Conservation (phyloP, 2,113 vertebrate genomes). For the Xiphorhynchus elegans region DNA sequence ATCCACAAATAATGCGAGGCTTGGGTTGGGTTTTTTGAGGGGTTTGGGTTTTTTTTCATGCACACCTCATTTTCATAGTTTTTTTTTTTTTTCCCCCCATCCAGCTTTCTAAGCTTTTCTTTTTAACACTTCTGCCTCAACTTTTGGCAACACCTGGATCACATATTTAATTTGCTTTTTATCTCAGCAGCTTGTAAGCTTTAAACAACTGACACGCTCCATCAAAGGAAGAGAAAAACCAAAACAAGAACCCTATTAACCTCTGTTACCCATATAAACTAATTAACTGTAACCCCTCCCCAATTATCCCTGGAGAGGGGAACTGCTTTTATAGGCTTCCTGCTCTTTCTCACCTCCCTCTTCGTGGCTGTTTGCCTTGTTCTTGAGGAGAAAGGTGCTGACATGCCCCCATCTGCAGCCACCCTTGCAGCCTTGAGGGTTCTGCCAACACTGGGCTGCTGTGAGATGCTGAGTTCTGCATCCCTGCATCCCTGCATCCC, state of each 20-base stretch:
- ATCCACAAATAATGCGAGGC: not conserved
- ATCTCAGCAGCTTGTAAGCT: constrained; percentile 68
- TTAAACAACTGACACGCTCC: constrained; percentile 57
- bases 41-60: not conserved
- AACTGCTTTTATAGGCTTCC: constrained; percentile 35
- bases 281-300: constrained; percentile 55
- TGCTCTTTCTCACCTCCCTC: not conserved
- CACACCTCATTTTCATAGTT: not conserved
- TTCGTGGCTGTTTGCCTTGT: not conserved
- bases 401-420: not conserved
- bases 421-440: not conserved
- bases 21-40: not conserved
- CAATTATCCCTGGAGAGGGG: constrained; percentile 20
- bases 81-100: not conserved
- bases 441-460: not conserved
- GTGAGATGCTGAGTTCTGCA: not conserved
- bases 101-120: not conserved
- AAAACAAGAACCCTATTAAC: constrained; percentile 67
- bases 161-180: constrained; percentile 58
- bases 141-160: constrained; percentile 60
- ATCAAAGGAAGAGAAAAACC: constrained; percentile 42
- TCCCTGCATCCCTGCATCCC: constrained; percentile 1
- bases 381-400: not conserved
- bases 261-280: constrained; percentile 44
- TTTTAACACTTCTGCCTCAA: constrained; percentile 23